Evolutionary conservation across 2,797 vertebrate species (phyloP), one percentile per base, ranked within the genome.

Genomic region (Phrynocephalus forsythii): DNA sequence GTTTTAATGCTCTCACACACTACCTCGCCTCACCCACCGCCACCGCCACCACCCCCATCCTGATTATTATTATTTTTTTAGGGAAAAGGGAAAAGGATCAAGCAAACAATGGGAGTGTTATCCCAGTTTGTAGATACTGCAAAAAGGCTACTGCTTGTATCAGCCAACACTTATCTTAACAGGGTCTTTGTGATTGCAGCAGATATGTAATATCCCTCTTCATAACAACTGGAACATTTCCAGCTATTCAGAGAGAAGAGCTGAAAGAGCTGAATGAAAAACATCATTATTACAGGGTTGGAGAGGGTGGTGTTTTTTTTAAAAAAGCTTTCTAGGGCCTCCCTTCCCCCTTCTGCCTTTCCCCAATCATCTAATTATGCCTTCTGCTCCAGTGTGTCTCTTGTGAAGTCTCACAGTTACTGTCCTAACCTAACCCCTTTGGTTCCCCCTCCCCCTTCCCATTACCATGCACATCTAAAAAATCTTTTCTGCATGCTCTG

Each of bases 181-280:
- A 84, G 89, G 88, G 83, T 87, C 83, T 90, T 89, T 92, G 92
- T 91, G 93, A 88, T 83, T 87, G 86, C 83, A 80, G 90, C 88
- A 94, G 88, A 93, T 86, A 93, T 90, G 88, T 88, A 89, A 13
- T 83, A 90, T 72, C 33, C 88, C 81, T 88, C 89, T 79, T 75
- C 18, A 3, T 81, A 94, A 91, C 60, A 79, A 85, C 67, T 93
- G 93, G 90, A 92, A 91, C 81, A 6, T 77, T 83, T 94, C 90
- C 93, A 93, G 91, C 91, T 88, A 91, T 94, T 94, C 90, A 92
- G 63, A 88, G 38, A 72, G 13, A 63, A 80, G 44, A 92, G 89
- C 80, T 90, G 88, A 86, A 92, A 93, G 90, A 66, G 86, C 86
- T 91, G 52, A 94, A 85, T 72, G 2, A 86, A 93, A 89, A 48